These are phyloP conservation scores for Brachionus paranguensis DNA, from an alignment of 1,140 invertebrate genomes.

Conservation along the genomic window DNA sequence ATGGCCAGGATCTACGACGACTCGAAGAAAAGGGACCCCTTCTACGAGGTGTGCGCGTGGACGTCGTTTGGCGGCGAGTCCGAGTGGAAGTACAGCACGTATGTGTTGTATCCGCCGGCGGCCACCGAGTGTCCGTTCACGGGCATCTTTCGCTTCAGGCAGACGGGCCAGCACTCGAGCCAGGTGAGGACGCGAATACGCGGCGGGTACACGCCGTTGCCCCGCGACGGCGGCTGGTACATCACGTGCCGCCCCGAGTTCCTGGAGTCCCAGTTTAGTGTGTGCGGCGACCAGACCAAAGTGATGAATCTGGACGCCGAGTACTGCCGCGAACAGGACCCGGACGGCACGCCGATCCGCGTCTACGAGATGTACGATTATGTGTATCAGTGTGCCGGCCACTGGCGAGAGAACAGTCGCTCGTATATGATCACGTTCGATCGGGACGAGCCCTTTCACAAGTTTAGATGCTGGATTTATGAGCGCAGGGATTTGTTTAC, in stretches of 20 bases:
- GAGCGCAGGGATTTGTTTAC: conserved; percentile 38
- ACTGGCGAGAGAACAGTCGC: conserved; percentile 35
- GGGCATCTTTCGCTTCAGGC: conserved; percentile 37
- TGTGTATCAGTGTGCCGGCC: conserved; percentile 39
- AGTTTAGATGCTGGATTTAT: conserved; percentile 40
- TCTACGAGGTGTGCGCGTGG: conserved; percentile 40
- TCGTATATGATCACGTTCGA: conserved; percentile 40
- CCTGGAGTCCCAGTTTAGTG: conserved; percentile 4
- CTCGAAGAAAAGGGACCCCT: conserved; percentile 20
- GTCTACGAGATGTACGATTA: conserved; percentile 39
- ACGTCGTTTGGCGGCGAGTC: conserved; percentile 27
- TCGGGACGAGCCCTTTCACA: conserved; percentile 31
- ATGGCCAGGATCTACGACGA: conserved; percentile 28
- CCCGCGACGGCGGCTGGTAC: conserved; percentile 39
- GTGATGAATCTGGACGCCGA: conserved; percentile 35
- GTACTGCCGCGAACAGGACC: conserved; percentile 32
- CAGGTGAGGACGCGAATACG: conserved; percentile 28
- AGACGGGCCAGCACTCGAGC: background rate
- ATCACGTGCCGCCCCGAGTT: conserved; percentile 20
- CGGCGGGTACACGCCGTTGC: conserved; percentile 26
- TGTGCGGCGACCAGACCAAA: conserved; percentile 41
- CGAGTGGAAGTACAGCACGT: conserved; percentile 32
- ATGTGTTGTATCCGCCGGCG: conserved; percentile 38
- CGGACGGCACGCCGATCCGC: conserved; percentile 31
- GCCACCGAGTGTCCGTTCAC: conserved; percentile 40